These are phyloP conservation scores for Drosophila emarginata DNA, from an alignment of 2,888 invertebrate species.

Conservation along the genomic window DNA sequence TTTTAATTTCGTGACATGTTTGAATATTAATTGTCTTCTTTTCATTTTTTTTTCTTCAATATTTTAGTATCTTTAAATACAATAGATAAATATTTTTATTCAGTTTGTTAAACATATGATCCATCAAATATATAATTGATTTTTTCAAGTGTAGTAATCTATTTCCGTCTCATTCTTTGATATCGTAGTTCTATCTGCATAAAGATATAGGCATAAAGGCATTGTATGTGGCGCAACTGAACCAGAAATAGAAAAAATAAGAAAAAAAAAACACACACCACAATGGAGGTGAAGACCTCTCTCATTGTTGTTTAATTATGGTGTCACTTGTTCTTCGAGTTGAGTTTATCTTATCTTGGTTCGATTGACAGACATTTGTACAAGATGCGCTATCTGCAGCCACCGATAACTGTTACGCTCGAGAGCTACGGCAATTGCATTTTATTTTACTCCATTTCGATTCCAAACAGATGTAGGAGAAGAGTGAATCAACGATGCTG, in stretches of 20 bases:
- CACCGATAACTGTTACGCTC: conserved; percentile 16
- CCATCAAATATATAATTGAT: neutral
- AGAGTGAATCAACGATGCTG: conserved; percentile 29
- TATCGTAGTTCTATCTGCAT: neutral
- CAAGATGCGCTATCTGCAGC: conserved; percentile 44
- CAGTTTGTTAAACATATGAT: neutral
- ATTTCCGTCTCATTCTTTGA: neutral
- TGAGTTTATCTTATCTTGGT: conserved; percentile 35
- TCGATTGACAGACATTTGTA: conserved; percentile 30
- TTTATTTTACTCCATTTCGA: conserved; percentile 23
- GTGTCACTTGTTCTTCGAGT: conserved; percentile 30
- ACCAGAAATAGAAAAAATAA: neutral
- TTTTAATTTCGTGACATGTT: too few relatives aligned
- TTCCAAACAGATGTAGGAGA: conserved; percentile 40
- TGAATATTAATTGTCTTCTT: too few relatives aligned
- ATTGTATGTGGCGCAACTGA: conserved; percentile 1
- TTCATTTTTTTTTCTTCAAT: too few relatives aligned
- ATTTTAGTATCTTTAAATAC: too few relatives aligned
- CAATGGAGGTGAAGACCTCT: too few relatives aligned
- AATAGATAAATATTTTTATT: neutral
- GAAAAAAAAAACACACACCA: neutral
- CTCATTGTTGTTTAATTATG: conserved; percentile 35
- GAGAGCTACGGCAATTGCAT: conserved; percentile 29
- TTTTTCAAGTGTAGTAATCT: neutral
- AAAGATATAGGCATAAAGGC: neutral